phyloP scores from a whole-genome alignment of 2,113 vertebrate genomes.

The Acinonyx jubatus region DNA sequence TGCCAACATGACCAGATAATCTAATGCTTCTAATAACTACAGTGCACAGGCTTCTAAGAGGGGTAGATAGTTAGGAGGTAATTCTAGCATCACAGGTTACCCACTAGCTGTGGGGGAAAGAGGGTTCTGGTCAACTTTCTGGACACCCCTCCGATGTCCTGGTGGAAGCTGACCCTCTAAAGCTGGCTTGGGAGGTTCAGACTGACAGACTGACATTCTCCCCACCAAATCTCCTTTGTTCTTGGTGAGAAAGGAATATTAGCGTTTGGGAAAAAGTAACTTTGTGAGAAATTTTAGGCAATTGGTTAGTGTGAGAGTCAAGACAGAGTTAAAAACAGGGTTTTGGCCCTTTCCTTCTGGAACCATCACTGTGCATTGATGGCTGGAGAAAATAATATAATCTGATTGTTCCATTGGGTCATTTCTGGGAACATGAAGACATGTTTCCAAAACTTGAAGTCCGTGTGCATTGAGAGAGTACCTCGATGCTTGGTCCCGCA shows the following conservation, averaged over 20 bases:
- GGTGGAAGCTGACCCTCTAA: background rate
- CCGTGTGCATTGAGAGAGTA: slow-evolving; percentile 9
- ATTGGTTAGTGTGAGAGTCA: background rate
- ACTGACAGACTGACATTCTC: background rate
- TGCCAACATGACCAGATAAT: background rate
- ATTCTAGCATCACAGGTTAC: background rate
- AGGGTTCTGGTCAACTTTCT: background rate
- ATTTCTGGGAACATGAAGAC: slow-evolving; percentile 81
- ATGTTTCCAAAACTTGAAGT: slow-evolving; percentile 75
- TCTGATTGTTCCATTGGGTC: slow-evolving; percentile 73
- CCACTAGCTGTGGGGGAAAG: background rate
- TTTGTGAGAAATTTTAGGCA: background rate
- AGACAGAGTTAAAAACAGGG: slow-evolving; percentile 45
- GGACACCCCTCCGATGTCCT: background rate
- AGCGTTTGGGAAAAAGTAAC: background rate
- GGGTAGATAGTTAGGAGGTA: background rate
- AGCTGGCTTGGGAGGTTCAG: background rate
- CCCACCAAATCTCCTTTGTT: background rate
- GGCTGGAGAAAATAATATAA: slow-evolving; percentile 64
- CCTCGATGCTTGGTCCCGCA: background rate
- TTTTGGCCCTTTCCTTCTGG: slow-evolving; percentile 36
- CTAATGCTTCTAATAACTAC: background rate
- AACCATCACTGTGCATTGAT: slow-evolving; percentile 13
- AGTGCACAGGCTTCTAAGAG: background rate
- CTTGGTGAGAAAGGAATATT: background rate